Percentiles rank a stretch among this genome's conserved stretches.
These are phyloP conservation scores for Hippoglossus hippoglossus DNA, from an alignment of 2,797 vertebrate genomes.

Conservation along the genomic window DNA sequence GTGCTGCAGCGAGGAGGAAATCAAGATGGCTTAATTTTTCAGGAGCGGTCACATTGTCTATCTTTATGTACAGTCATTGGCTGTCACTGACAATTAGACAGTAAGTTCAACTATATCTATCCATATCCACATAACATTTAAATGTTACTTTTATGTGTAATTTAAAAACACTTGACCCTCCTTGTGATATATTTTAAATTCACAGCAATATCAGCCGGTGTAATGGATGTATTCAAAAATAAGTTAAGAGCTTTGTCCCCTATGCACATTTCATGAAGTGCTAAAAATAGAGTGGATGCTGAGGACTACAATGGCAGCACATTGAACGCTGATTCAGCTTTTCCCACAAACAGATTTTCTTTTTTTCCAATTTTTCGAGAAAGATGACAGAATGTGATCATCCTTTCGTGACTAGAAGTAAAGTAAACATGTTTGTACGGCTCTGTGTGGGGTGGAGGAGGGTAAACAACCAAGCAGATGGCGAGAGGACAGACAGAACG, in stretches of 20 bases:
- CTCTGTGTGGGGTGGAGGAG: neutral
- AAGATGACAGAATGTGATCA: neutral
- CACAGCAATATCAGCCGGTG: neutral
- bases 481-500: slow-evolving; percentile 26
- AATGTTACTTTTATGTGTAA: too few species aligned
- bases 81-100: neutral
- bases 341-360: neutral
- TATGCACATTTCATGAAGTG: slow-evolving; percentile 12
- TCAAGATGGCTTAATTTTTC: too few species aligned
- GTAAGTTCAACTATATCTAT: neutral
- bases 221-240: neutral
- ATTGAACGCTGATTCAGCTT: slow-evolving; percentile 8
- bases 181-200: neutral
- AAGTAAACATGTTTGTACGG: neutral
- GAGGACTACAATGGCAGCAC: neutral
- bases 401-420: neutral
- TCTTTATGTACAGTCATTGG: too few species aligned
- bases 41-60: too few species aligned
- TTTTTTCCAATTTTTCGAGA: neutral
- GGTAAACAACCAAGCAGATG: slow-evolving; percentile 21
- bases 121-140: too few species aligned
- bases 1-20: too few species aligned
- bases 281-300: slow-evolving; percentile 37
- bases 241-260: neutral
- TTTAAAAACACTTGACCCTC: neutral